Evolutionary conservation across 35 echinoderm and acorn worm species (phyloP).

Genomic region (Patiria miniata): DNA sequence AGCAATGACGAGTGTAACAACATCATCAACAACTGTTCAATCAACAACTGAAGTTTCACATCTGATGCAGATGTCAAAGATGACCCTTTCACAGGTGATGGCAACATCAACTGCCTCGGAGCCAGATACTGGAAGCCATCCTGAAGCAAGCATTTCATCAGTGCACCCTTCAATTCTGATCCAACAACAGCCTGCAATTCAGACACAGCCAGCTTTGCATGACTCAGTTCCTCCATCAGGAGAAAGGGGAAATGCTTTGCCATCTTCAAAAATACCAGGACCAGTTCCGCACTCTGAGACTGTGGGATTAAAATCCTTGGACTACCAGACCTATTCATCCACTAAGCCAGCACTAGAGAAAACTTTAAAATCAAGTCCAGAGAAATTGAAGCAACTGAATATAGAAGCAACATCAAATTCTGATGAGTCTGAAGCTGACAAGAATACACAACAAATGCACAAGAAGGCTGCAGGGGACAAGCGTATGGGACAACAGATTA

Average conservation of each 20-base stretch:
- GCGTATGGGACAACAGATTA: not conserved
- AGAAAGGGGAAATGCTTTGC: not conserved
- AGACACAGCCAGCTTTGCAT: not conserved
- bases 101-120: not conserved
- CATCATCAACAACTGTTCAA: not conserved
- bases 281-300: not conserved
- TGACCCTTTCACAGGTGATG: conserved; percentile 1
- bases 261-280: not conserved
- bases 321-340: not conserved
- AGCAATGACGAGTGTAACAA: not conserved
- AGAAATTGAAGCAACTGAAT: not conserved
- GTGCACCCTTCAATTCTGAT: not conserved
- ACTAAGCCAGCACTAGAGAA: not conserved
- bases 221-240: not conserved
- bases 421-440: not conserved
- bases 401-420: not conserved
- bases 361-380: not conserved
- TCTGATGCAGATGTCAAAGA: not conserved
- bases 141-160: not conserved
- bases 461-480: not conserved
- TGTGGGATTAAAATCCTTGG: not conserved
- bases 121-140: not conserved
- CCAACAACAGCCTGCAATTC: not conserved
- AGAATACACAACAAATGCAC: not conserved
- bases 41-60: not conserved